Evolutionary conservation across 2,888 invertebrate species (phyloP).

Genomic region (Cotesia congregata): DNA sequence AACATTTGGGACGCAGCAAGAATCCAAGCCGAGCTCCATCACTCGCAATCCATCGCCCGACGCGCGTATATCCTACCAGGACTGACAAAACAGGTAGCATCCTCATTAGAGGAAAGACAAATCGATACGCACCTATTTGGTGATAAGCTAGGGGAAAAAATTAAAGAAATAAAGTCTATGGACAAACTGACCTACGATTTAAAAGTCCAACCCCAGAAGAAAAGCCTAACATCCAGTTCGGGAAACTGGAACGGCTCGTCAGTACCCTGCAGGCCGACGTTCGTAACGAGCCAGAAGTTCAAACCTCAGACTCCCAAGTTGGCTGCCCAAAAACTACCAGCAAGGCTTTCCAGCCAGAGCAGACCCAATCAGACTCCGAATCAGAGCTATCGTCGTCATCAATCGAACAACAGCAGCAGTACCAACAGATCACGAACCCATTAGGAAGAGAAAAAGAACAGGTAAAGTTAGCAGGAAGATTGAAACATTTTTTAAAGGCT

Average conservation of each 20-base stretch:
- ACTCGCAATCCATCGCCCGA: constrained; percentile 28
- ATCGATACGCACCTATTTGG: constrained; percentile 30
- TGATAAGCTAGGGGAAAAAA: constrained; percentile 35
- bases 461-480: constrained; percentile 33
- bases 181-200: constrained; percentile 30
- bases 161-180: constrained; percentile 31
- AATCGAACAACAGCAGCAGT: constrained; percentile 13
- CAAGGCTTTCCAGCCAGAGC: constrained; percentile 23
- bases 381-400: constrained; percentile 24
- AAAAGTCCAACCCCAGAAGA: constrained; percentile 26
- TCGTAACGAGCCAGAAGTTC: constrained; percentile 30
- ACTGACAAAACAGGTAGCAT: constrained; percentile 23
- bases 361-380: constrained; percentile 7
- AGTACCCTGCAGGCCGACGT: constrained; percentile 20
- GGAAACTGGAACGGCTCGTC: constrained; percentile 38
- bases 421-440: constrained; percentile 1
- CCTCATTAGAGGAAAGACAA: constrained; percentile 29
- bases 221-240: constrained; percentile 14
- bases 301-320: constrained; percentile 23
- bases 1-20: constrained; percentile 34
- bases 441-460: background rate
- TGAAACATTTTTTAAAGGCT: constrained; percentile 26
- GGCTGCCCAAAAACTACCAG: constrained; percentile 12
- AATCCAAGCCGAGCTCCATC: constrained; percentile 23
- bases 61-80: constrained; percentile 31